These are phyloP conservation scores for Zaprionus vittiger DNA, from an alignment of 1,140 invertebrate species.

Conservation along the genomic window DNA sequence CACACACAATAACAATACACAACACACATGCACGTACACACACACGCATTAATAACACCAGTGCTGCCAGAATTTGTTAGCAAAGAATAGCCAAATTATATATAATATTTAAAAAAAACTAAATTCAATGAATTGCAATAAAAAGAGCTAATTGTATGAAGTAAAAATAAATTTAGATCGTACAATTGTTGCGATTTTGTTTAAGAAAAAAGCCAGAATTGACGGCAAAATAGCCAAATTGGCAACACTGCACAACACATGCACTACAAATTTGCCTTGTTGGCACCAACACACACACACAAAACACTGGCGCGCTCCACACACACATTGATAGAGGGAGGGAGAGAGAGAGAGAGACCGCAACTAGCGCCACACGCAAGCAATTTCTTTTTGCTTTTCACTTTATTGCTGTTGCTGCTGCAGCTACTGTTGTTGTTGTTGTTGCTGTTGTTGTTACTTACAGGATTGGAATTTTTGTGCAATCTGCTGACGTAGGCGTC, in stretches of 20 bases:
- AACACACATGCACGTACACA: constrained; percentile 27
- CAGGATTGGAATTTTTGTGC: constrained; percentile 49
- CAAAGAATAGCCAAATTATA: too few relatives aligned
- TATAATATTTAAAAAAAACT: too few relatives aligned
- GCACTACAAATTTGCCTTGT: constrained; percentile 58
- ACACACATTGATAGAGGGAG: constrained; percentile 1
- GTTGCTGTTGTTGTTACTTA: constrained; percentile 46
- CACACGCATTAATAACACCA: constrained; percentile 1
- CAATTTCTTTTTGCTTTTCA: constrained; percentile 55
- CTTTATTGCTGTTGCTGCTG: constrained; percentile 27
- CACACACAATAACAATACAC: constrained; percentile 22
- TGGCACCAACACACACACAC: constrained; percentile 36
- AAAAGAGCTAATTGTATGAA: too few relatives aligned
- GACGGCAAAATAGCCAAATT: too few relatives aligned
- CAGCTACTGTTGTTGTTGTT: constrained; percentile 26
- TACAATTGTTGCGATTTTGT: too few relatives aligned
- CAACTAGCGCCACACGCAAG: constrained; percentile 41
- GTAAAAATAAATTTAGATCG: too few relatives aligned
- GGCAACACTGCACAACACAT: constrained; percentile 17
- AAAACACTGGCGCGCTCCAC: background rate
- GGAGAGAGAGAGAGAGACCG: constrained; percentile 24
- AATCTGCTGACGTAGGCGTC: constrained; percentile 66
- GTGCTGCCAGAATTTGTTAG: too few relatives aligned
- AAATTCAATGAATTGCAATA: too few relatives aligned
- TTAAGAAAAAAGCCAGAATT: too few relatives aligned